Evolutionary conservation across 2,888 invertebrate species (phyloP).

Genomic region (Taphrorychus bicolor): DNA sequence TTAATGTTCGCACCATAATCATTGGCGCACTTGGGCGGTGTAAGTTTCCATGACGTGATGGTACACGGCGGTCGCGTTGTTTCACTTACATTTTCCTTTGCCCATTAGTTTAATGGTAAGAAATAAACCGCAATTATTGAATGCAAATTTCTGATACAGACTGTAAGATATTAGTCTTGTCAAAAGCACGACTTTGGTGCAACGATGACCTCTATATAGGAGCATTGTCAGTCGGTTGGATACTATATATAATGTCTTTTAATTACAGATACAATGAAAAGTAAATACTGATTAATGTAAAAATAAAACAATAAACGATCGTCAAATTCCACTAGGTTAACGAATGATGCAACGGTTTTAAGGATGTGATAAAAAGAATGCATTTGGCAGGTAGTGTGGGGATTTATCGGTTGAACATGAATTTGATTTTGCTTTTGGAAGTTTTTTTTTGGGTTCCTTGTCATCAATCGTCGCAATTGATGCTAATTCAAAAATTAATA

Average conservation of each 20-base stretch:
- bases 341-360: background rate
- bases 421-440: no score
- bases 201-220: slow-evolving; percentile 10
- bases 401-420: no score
- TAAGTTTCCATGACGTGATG: no score
- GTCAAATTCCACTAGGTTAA: background rate
- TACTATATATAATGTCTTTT: slow-evolving; percentile 10
- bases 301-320: slow-evolving; percentile 3
- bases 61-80: no score
- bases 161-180: background rate
- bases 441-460: no score
- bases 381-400: background rate
- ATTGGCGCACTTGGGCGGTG: no score
- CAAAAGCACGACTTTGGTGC: slow-evolving; percentile 13
- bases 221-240: slow-evolving; percentile 5
- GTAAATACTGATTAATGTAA: slow-evolving; percentile 5
- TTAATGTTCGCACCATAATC: no score
- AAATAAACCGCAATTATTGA: no score
- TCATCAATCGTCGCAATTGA: no score
- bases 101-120: no score
- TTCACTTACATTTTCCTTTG: no score
- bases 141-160: background rate
- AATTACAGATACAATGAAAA: slow-evolving; percentile 3
- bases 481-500: no score
- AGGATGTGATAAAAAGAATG: background rate